phyloP scores from a whole-genome alignment of 1,140 invertebrate genomes.

The Delia radicum region DNA sequence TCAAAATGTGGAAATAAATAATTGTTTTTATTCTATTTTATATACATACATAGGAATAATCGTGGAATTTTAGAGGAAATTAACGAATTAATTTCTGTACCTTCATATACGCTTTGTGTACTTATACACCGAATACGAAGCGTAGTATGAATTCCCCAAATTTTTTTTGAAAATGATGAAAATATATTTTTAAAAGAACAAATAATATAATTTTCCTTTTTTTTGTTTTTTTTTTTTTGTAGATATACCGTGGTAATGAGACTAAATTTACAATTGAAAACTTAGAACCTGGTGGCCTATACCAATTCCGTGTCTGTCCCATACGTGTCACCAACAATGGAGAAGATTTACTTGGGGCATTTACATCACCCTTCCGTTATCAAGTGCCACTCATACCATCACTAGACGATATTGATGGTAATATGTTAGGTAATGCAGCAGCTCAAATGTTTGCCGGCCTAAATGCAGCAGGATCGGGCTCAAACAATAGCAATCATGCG shows the following conservation, averaged over 20 bases:
- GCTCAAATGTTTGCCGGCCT: conserved; percentile 36
- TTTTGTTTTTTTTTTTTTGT: conserved; percentile 34
- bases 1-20: no score
- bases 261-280: conserved; percentile 66
- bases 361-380: conserved; percentile 62
- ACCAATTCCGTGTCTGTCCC: conserved; percentile 71
- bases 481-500: not conserved
- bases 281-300: conserved; percentile 70
- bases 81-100: no score
- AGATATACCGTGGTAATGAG: conserved; percentile 73
- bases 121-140: no score
- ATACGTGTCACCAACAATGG: conserved; percentile 63
- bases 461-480: conserved; percentile 4
- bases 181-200: no score
- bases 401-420: conserved; percentile 37
- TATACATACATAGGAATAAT: no score
- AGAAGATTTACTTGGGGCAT: conserved; percentile 66
- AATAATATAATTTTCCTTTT: not conserved
- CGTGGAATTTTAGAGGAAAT: no score
- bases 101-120: no score
- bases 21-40: no score
- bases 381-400: conserved; percentile 38
- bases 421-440: conserved; percentile 28
- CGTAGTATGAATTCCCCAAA: no score
- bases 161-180: no score